Evolutionary conservation across 2,113 vertebrate species (phyloP), one percentile per base, ranked within the genome.

Genomic region (Heterotis niloticus): DNA sequence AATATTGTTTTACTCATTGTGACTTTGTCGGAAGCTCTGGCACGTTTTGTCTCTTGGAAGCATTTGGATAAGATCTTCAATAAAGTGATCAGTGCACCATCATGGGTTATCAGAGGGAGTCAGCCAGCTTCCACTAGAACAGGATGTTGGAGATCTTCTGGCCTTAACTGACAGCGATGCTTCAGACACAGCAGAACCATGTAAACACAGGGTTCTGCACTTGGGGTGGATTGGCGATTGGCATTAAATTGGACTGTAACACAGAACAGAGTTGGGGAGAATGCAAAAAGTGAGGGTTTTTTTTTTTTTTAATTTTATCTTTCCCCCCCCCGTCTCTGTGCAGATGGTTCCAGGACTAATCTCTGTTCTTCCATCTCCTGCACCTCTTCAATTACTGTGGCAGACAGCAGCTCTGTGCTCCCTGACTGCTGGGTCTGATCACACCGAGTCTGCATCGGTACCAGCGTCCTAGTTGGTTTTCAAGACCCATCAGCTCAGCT

Each of bases 341-440:
- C 88, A 94, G 93, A 92, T 92, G 91, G 86, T 81, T 88, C 83
- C 79, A 83, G 86, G 88, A 87, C 85, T 79, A 81, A 81, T 64
- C 84, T 80, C 82, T 81, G 82, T 85, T n/a, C 29, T 57, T 86
- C 82, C 59, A 52, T 78, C 34, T 81, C 81, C 72, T 84, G 0
- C 65, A 81, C 83, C 83, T 81, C 83, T 79, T 85, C 87, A 86
- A 86, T 86, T 87, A 87, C 86, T 84, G 82, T 85, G 80, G 79
- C 83, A 84, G 86, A 87, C 84, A 84, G 67, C 81, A 65, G 78
- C 82, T 87, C 82, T 80, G 73, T 24, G 24, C 65, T 85, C 79
- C 73, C 85, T 77, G 82, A 88, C 74, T 79, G 80, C 84, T 73
- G 76, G 78, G 59, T 77, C 87, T 91, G 85, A 87, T 81, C 88